Evolutionary conservation across 2,888 invertebrate species (phyloP), one percentile per base, ranked within the genome.

Genomic region (Ptychoptera contaminata): DNA sequence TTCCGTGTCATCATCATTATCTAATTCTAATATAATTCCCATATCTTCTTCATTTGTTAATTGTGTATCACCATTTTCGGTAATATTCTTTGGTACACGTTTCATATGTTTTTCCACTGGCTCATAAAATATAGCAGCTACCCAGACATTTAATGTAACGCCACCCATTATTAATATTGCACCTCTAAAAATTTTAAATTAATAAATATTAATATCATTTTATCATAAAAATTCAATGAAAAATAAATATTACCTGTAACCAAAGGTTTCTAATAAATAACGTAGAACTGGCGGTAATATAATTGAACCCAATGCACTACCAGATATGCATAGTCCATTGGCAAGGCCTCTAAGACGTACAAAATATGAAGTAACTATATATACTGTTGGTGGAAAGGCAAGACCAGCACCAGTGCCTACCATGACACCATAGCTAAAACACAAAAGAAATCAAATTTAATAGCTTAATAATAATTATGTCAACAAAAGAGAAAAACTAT

Each of bases 301-400:
- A 55, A 88, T 87, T 37, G 85, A 84, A 11, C 88, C 88, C 51
- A 88, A 72, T 0, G 88, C 86, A 53, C 85, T 85, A 12, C 88
- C 88, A 1, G 87, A 87, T 68, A 88, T 87, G 55, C 88, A 88
- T 16, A 88, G 75, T 0, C 88, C 88, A 63, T 88, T 88, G 37
- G 88, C 88, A 11, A 88, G 69, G 0, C 88, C 88, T 38, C 87
- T 70, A 9, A 79, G 66, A 40, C 77, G 73, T 37, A 82, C 78
- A 63, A 88, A 88, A 66, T 88, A 88, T 47, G 84, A 84, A 42
- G 86, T 86, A 51, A 88, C 87, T 53, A 88, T 87, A 65, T 88
- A 87, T 32, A 90, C 86, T 0, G 88, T 88, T 2, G 88, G 87
- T 1, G 88, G 88, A 67, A 88, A 90, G 1, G 86, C 79, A 8